These are phyloP conservation scores for Dicyrtoma fusca DNA, from an alignment of 2,888 invertebrate genomes.

Conservation along the genomic window DNA sequence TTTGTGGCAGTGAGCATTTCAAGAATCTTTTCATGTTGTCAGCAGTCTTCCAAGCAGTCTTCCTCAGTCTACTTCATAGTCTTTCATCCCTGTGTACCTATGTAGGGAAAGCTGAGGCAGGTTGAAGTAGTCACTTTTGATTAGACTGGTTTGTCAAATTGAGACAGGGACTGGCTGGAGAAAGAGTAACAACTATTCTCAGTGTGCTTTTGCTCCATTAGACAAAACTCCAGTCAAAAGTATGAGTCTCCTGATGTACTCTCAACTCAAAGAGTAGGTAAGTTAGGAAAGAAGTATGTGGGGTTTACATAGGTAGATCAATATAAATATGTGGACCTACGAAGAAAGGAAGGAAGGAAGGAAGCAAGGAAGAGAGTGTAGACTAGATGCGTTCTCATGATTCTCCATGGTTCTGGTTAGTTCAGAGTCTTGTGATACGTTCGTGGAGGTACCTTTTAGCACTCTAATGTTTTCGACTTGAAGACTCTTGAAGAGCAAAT, in stretches of 20 bases:
- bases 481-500: constrained; percentile 12
- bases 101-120: neutral
- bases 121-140: constrained; percentile 27
- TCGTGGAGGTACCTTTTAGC: neutral
- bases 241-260: neutral
- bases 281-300: too few relatives aligned
- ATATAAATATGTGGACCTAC: too few relatives aligned
- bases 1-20: constrained; percentile 24
- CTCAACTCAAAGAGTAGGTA: neutral
- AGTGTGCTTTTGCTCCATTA: constrained; percentile 22
- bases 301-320: too few relatives aligned
- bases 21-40: constrained; percentile 21
- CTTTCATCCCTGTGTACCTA: neutral
- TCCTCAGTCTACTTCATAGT: too few relatives aligned
- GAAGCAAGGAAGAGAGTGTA: too few relatives aligned
- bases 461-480: neutral
- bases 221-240: constrained; percentile 7
- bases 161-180: neutral
- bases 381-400: too few relatives aligned
- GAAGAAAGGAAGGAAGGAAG: too few relatives aligned
- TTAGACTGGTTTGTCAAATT: constrained; percentile 16
- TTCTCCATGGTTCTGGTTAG: neutral
- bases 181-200: constrained; percentile 4
- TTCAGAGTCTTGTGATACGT: neutral
- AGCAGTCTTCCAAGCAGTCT: constrained; percentile 3